phyloP scores from a whole-genome alignment of 2,888 invertebrate genomes.

The Sceliomorpha sp. region DNA sequence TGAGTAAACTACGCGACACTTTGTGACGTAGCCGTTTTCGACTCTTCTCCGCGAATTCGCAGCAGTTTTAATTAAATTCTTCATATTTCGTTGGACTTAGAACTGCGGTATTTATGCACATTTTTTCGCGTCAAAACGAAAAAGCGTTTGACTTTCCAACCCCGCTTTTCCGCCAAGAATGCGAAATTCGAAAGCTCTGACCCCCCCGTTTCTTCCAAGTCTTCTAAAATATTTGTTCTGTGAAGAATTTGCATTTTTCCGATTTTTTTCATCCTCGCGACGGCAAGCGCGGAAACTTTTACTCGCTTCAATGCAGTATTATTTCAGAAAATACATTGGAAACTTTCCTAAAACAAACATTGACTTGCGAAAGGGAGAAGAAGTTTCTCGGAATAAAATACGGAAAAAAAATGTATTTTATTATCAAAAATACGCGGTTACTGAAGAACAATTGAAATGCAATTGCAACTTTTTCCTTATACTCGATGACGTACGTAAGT shows the following conservation, averaged over 20 bases:
- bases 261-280: slow-evolving; percentile 41
- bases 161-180: slow-evolving; percentile 40
- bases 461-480: too few relatives aligned
- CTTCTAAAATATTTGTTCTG: slow-evolving; percentile 42
- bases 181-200: slow-evolving; percentile 48
- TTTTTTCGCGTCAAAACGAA: slow-evolving; percentile 37
- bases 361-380: slow-evolving; percentile 26
- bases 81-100: slow-evolving; percentile 48
- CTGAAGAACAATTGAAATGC: too few relatives aligned
- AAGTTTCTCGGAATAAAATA: slow-evolving; percentile 8
- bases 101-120: slow-evolving; percentile 44
- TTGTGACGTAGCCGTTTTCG: slow-evolving; percentile 36
- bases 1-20: slow-evolving; percentile 45
- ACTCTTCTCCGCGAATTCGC: slow-evolving; percentile 32
- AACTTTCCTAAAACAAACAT: slow-evolving; percentile 47
- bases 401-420: slow-evolving; percentile 11
- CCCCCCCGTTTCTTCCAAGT: slow-evolving; percentile 38
- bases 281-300: slow-evolving; percentile 31
- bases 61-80: slow-evolving; percentile 51
- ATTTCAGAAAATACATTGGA: slow-evolving; percentile 45
- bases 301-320: slow-evolving; percentile 45
- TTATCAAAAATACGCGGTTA: slow-evolving; percentile 7
- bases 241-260: slow-evolving; percentile 48
- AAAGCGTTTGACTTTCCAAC: slow-evolving; percentile 32
- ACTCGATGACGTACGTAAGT: too few relatives aligned